These are phyloP conservation scores for Microctonus aethiopoides DNA, from an alignment of 2,888 invertebrate species.

Conservation along the genomic window DNA sequence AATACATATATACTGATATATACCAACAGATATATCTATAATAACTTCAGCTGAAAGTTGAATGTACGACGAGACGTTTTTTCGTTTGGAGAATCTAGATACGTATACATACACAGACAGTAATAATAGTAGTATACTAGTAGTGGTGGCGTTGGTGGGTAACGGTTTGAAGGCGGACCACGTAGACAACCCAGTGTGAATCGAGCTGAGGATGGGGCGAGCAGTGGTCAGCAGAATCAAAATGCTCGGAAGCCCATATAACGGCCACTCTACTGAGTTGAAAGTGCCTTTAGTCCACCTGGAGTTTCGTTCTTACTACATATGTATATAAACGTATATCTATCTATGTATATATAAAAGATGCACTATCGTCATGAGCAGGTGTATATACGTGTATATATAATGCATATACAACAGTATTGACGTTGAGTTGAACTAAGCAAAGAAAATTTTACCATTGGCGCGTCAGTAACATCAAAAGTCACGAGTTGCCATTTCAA, in stretches of 20 bases:
- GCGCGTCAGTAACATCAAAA: background rate
- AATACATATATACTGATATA: too few species aligned
- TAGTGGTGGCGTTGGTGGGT: conserved; percentile 37
- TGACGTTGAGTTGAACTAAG: background rate
- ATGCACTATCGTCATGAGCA: background rate
- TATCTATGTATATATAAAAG: background rate
- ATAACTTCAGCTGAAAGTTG: too few species aligned
- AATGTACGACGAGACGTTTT: background rate
- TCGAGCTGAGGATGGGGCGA: conserved; percentile 37
- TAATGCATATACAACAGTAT: too few species aligned
- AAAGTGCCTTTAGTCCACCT: conserved; percentile 47
- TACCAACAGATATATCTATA: too few species aligned
- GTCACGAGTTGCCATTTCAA: background rate
- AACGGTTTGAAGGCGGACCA: conserved; percentile 62
- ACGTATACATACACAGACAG: background rate
- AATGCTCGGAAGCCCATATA: conserved; percentile 63
- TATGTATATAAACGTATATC: background rate
- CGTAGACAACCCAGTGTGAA: conserved; percentile 50
- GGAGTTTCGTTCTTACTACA: background rate
- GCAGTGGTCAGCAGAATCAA: conserved; percentile 66
- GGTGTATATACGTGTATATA: background rate
- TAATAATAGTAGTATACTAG: background rate
- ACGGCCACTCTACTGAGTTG: conserved; percentile 60
- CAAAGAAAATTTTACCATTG: background rate
- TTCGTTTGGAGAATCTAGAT: background rate